Evolutionary conservation across 2,797 vertebrate genomes (phyloP).

Genomic region (Onychomys leucogaster): DNA sequence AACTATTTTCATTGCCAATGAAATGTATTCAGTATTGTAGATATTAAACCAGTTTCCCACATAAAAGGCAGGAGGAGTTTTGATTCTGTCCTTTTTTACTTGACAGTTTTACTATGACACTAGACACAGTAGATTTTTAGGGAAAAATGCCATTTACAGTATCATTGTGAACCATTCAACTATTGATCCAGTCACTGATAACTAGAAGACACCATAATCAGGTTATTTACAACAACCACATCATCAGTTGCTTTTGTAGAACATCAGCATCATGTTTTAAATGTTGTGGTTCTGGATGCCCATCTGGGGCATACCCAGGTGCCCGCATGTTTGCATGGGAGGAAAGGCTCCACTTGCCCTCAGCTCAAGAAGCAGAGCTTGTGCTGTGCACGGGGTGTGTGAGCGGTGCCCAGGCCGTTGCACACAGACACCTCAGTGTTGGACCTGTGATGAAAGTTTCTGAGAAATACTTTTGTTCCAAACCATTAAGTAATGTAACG

Average conservation of each 20-base stretch:
- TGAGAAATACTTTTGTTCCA: not conserved
- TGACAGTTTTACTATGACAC: slow-evolving; percentile 59
- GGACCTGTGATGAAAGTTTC: not conserved
- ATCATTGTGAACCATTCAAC: not conserved
- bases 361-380: not conserved
- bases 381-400: not conserved
- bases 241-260: slow-evolving; percentile 2
- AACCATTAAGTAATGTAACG: not conserved
- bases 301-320: not conserved
- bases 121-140: slow-evolving; percentile 55
- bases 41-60: slow-evolving; percentile 4
- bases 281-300: not conserved
- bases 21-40: slow-evolving; percentile 23
- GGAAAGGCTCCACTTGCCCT: slow-evolving; percentile 13
- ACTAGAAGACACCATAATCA: not conserved
- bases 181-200: not conserved
- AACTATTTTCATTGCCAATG: slow-evolving; percentile 5
- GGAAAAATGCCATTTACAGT: not conserved
- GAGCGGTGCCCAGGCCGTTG: not conserved
- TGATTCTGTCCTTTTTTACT: slow-evolving; percentile 73
- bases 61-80: slow-evolving; percentile 49
- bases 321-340: slow-evolving; percentile 50
- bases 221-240: not conserved
- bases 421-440: not conserved
- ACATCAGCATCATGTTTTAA: not conserved